These are phyloP conservation scores for Heterotilapia buettikoferi DNA, from an alignment of 2,113 vertebrate genomes.

Conservation along the genomic window DNA sequence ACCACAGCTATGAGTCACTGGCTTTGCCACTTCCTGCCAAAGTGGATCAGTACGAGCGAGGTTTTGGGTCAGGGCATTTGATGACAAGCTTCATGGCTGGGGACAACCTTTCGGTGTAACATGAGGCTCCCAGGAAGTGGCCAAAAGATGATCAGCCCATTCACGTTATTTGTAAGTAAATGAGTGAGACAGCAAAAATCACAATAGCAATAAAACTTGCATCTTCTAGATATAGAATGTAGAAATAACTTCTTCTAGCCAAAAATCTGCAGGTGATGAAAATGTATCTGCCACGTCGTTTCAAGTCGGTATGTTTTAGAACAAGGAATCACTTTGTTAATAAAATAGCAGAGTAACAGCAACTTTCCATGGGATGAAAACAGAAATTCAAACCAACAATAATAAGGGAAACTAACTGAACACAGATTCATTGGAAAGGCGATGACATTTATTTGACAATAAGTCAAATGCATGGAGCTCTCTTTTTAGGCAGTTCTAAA, in stretches of 20 bases:
- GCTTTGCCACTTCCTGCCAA: constrained; percentile 58
- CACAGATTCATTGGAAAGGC: not conserved
- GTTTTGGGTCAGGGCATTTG: constrained; percentile 43
- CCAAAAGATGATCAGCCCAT: not conserved
- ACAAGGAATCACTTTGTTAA: not conserved
- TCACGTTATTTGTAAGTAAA: not conserved
- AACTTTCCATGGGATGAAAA: not conserved
- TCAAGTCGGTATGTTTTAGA: not conserved
- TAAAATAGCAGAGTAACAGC: not conserved
- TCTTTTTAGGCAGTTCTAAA: constrained; percentile 21
- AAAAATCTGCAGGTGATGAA: not conserved
- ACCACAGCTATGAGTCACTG: constrained; percentile 53
- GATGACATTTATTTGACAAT: not conserved
- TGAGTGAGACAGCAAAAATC: not conserved
- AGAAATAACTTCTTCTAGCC: not conserved
- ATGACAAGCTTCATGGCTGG: constrained; percentile 6
- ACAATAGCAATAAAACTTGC: not conserved
- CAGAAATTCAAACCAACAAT: not conserved
- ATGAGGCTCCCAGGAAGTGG: not conserved
- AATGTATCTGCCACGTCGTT: not conserved
- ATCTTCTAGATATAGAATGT: not conserved
- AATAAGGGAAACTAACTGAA: not conserved
- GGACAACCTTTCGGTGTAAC: constrained; percentile 12
- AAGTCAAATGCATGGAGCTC: not conserved
- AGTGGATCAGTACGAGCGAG: constrained; percentile 42